Evolutionary conservation across 1,140 invertebrate species (phyloP).

Genomic region (Drosophila elegans): DNA sequence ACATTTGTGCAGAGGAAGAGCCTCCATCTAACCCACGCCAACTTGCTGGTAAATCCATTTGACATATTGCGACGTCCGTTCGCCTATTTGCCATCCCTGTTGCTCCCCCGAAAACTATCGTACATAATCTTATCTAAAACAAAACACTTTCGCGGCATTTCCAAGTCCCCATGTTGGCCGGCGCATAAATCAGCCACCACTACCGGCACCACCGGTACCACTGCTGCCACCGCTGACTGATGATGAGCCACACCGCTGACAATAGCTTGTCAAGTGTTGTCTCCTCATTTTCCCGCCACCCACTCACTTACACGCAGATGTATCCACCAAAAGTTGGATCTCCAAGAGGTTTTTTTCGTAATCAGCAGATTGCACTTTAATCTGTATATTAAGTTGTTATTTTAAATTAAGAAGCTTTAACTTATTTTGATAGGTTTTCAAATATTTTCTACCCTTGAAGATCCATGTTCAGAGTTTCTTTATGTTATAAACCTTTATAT

Average conservation of each 20-base stretch:
- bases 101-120: constrained; percentile 9
- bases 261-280: constrained; percentile 73
- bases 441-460: no score
- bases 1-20: constrained; percentile 54
- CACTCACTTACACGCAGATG: constrained; percentile 42
- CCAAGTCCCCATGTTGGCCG: constrained; percentile 31
- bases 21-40: constrained; percentile 39
- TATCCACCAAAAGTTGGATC: constrained; percentile 20
- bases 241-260: constrained; percentile 67
- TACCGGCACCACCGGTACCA: constrained; percentile 16
- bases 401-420: no score
- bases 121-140: constrained; percentile 77
- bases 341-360: not conserved
- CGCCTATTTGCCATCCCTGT: constrained; percentile 1
- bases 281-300: constrained; percentile 36
- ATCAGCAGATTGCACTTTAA: not conserved
- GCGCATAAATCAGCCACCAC: constrained; percentile 64
- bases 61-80: constrained; percentile 69
- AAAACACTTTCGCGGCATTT: constrained; percentile 68
- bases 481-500: no score
- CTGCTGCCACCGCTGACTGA: constrained; percentile 11
- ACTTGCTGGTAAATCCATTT: constrained; percentile 67
- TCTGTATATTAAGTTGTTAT: not conserved
- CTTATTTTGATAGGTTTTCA: no score
- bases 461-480: no score